Percentiles rank a stretch among this genome's conserved stretches.
Conservation (phyloP, 2,797 vertebrate species). For the Molossus alvarezi region DNA sequence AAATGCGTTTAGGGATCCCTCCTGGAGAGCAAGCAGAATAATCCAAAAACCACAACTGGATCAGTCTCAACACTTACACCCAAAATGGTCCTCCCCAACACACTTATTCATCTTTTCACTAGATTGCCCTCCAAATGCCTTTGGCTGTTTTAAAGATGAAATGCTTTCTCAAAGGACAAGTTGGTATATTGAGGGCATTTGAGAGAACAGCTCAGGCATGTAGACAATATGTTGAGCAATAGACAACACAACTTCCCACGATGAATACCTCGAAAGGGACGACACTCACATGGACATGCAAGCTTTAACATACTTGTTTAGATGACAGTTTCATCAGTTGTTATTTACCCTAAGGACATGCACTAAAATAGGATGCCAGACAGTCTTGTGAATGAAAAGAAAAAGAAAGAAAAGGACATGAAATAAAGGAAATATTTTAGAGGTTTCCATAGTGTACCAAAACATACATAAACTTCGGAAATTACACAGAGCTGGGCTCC, state of each 20-base stretch:
- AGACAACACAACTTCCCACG: neutral
- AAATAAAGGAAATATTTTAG: neutral
- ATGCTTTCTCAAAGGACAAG: constrained; percentile 46
- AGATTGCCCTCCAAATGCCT: constrained; percentile 51
- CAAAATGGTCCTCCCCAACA: constrained; percentile 42
- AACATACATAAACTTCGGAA: neutral
- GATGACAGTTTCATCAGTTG: neutral
- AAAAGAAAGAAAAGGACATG: neutral
- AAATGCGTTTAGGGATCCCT: neutral
- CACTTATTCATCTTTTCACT: constrained; percentile 47
- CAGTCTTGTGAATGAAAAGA: constrained; percentile 30
- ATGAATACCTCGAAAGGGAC: neutral
- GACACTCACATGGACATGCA: neutral
- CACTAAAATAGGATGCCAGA: neutral
- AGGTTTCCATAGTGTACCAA: neutral
- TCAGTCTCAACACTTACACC: constrained; percentile 17
- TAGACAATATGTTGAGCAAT: neutral
- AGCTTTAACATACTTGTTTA: neutral
- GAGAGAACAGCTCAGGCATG: neutral
- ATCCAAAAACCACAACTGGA: neutral
- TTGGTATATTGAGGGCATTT: neutral
- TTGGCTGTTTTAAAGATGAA: constrained; percentile 58
- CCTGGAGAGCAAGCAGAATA: neutral
- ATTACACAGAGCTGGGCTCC: neutral
- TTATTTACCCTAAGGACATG: neutral